phyloP scores from a whole-genome alignment of 2,888 invertebrate species.

The Andrena bucephala region DNA sequence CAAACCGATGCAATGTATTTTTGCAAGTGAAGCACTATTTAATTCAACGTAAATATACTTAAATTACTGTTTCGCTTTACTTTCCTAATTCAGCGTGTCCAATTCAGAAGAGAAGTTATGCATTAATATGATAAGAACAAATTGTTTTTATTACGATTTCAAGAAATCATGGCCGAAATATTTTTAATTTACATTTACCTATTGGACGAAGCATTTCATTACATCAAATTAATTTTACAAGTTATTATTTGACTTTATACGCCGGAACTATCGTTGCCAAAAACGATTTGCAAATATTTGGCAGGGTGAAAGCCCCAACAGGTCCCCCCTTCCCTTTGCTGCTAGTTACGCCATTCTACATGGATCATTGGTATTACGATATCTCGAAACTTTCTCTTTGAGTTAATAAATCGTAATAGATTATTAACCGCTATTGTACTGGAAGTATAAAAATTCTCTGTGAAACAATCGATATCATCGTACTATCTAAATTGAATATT shows the following conservation, averaged over 20 bases:
- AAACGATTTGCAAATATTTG: conserved; percentile 64
- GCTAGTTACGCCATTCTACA: conserved; percentile 67
- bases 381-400: conserved; percentile 71
- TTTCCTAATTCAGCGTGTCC: too few relatives aligned
- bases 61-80: too few relatives aligned
- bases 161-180: too few relatives aligned
- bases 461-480: conserved; percentile 32
- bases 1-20: too few relatives aligned
- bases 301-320: conserved; percentile 69
- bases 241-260: conserved; percentile 37
- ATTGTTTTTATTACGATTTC: too few relatives aligned
- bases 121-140: too few relatives aligned
- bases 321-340: conserved; percentile 14
- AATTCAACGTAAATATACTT: too few relatives aligned
- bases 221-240: background rate
- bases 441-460: conserved; percentile 28
- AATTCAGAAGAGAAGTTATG: too few relatives aligned
- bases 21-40: too few relatives aligned
- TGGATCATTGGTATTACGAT: conserved; percentile 73
- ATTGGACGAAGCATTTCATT: background rate
- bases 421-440: conserved; percentile 59
- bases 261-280: conserved; percentile 51
- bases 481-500: conserved; percentile 14
- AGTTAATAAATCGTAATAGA: conserved; percentile 73
- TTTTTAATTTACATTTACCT: too few relatives aligned